Conservation (phyloP, 2,888 invertebrate genomes). For the Aphrophora alni region DNA sequence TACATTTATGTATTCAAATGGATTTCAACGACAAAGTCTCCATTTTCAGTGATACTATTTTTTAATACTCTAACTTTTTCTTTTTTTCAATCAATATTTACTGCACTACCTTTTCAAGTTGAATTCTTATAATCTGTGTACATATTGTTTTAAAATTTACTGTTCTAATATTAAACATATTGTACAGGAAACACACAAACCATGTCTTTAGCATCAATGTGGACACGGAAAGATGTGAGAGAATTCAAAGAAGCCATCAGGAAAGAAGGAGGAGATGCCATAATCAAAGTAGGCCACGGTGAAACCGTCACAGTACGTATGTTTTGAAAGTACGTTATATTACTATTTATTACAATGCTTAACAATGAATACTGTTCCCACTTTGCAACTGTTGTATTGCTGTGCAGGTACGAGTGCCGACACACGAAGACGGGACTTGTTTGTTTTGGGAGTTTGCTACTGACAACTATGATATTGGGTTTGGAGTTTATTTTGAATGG, state of each 20-base stretch:
- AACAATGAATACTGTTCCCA: no score
- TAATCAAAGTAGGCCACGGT: slow-evolving; percentile 93
- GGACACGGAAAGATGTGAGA: slow-evolving; percentile 90
- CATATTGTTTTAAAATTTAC: background rate
- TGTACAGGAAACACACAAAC: slow-evolving; percentile 46
- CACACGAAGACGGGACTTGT: slow-evolving; percentile 89
- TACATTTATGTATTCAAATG: no score
- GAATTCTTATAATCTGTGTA: no score
- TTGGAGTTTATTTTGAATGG: slow-evolving; percentile 99
- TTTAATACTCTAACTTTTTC: no score
- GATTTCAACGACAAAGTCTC: no score
- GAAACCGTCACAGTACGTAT: slow-evolving; percentile 89
- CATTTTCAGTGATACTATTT: no score
- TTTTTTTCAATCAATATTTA: no score
- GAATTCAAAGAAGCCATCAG: slow-evolving; percentile 90
- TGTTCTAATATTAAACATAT: background rate
- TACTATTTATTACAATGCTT: no score
- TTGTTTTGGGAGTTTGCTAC: slow-evolving; percentile 99
- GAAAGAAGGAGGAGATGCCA: slow-evolving; percentile 82
- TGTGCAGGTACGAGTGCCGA: slow-evolving; percentile 84
- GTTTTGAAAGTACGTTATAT: background rate
- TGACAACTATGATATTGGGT: slow-evolving; percentile 96
- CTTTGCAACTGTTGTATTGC: background rate
- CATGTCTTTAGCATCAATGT: slow-evolving; percentile 86
- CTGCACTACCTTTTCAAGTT: no score